Percentiles rank a stretch among this genome's conserved stretches.
Evolutionary conservation across 2,797 vertebrate genomes (phyloP).

Genomic region (Danio aesculapii): DNA sequence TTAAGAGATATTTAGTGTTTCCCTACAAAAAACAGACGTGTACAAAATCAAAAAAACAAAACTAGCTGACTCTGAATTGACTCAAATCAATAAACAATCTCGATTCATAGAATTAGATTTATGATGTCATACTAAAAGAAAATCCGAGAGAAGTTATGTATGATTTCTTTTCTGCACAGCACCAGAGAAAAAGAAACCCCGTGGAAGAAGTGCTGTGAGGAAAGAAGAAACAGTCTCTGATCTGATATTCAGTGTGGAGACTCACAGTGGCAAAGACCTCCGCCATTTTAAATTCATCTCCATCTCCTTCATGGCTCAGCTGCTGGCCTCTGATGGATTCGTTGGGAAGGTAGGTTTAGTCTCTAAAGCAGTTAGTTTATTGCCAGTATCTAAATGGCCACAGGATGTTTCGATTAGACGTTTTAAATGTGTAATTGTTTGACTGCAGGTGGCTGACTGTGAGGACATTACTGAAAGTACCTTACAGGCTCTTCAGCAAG

Average conservation of each 20-base stretch:
- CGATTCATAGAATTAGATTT: neutral
- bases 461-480: slow-evolving; percentile 65
- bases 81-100: neutral
- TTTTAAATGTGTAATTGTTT: slow-evolving; percentile 7
- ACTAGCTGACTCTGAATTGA: neutral
- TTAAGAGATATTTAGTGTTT: neutral
- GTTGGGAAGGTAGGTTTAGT: slow-evolving; percentile 84
- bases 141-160: neutral
- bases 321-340: slow-evolving; percentile 86
- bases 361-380: neutral
- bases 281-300: slow-evolving; percentile 93
- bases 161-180: slow-evolving; percentile 53
- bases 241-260: slow-evolving; percentile 84
- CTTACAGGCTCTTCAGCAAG: slow-evolving; percentile 87
- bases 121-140: too few species aligned
- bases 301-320: slow-evolving; percentile 90
- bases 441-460: slow-evolving; percentile 81
- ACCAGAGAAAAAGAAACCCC: slow-evolving; percentile 60
- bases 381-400: neutral
- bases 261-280: slow-evolving; percentile 90
- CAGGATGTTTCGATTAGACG: neutral
- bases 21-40: too few species aligned
- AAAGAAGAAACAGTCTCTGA: slow-evolving; percentile 74
- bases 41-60: neutral
- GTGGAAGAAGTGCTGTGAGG: neutral